These are phyloP conservation scores for Setophaga petechia DNA, from an alignment of 2,113 vertebrate species.

Conservation along the genomic window DNA sequence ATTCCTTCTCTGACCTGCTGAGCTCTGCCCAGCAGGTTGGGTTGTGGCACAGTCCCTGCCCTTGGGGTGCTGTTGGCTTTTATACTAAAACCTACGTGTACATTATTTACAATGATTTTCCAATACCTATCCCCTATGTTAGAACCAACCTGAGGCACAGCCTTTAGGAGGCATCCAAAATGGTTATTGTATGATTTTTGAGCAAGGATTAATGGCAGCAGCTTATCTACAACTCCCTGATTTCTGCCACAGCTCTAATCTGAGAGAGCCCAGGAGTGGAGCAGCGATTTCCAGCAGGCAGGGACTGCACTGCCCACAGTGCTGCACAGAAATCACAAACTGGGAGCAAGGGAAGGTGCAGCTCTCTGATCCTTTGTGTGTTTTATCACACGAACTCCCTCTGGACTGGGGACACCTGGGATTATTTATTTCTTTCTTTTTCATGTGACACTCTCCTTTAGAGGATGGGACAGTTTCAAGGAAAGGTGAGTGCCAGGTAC, in stretches of 20 bases:
- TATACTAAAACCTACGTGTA: too few relatives aligned
- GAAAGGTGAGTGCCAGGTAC: not conserved
- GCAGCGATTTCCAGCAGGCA: not conserved
- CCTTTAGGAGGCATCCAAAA: not conserved
- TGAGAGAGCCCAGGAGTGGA: not conserved
- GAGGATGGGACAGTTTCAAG: not conserved
- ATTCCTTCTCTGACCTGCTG: too few relatives aligned
- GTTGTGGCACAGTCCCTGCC: too few relatives aligned
- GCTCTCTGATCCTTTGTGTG: not conserved
- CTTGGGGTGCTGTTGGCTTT: too few relatives aligned
- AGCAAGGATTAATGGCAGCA: not conserved
- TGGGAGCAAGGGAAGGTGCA: not conserved
- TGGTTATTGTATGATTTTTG: not conserved
- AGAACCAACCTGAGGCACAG: not conserved
- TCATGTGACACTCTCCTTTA: not conserved
- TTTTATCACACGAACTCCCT: not conserved
- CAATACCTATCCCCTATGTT: too few relatives aligned
- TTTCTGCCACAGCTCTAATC: not conserved
- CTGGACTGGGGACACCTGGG: not conserved
- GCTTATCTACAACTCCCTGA: not conserved
- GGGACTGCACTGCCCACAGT: not conserved
- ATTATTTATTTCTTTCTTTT: not conserved
- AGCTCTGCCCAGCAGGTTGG: too few relatives aligned
- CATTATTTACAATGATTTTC: too few relatives aligned
- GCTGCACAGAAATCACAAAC: fast-evolving